Conservation (phyloP, 2,113 vertebrate genomes). For the Phainopepla nitens region DNA sequence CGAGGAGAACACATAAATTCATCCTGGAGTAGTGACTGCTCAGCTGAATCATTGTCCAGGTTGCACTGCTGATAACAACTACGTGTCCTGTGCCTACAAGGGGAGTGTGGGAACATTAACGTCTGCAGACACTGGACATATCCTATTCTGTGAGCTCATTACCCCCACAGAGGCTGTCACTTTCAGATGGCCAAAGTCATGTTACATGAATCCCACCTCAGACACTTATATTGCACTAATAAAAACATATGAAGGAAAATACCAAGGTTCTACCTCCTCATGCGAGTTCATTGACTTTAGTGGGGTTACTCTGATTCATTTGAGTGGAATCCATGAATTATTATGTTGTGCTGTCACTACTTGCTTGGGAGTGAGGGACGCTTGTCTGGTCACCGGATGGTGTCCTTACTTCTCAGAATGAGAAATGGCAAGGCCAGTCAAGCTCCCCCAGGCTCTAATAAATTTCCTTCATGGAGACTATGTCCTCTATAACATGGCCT, state of each 20-base stretch:
- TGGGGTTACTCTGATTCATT: neutral
- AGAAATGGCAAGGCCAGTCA: neutral
- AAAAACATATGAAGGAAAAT: neutral
- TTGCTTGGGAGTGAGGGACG: neutral
- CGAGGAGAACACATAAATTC: neutral
- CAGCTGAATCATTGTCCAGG: neutral
- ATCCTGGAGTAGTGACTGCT: neutral
- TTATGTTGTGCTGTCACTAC: neutral
- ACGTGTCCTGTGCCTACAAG: neutral
- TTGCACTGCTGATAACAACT: neutral
- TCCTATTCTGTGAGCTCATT: neutral
- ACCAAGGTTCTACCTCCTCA: neutral
- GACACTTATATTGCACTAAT: neutral
- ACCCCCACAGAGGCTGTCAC: neutral
- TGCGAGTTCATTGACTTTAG: fast-evolving
- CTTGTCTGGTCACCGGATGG: neutral
- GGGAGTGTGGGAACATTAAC: neutral
- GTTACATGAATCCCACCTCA: neutral
- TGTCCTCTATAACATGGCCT: neutral
- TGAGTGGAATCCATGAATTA: neutral
- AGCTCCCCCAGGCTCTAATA: neutral
- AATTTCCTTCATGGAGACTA: neutral
- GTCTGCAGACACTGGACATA: neutral
- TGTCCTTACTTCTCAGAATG: neutral
- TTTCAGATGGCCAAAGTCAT: neutral